These are phyloP conservation scores for Halichondria panicea DNA, from an alignment of 37 sponge, comb jelly and placozoan species.

Conservation along the genomic window DNA sequence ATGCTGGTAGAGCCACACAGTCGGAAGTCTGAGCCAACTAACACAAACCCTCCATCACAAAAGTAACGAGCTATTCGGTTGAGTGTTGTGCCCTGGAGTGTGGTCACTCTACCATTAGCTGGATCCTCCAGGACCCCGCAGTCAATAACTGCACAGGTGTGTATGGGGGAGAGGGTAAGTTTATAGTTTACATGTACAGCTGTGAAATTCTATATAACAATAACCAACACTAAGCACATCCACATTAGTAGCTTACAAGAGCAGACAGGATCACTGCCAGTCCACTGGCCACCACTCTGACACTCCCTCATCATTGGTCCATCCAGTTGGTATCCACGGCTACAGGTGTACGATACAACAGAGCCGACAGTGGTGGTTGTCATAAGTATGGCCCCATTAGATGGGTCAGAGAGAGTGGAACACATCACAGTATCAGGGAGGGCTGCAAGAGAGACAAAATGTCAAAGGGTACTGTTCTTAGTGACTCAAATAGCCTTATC, in stretches of 20 bases:
- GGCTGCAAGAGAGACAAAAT: no score
- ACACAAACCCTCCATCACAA: constrained; percentile 26
- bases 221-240: no score
- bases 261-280: not conserved
- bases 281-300: constrained; percentile 13
- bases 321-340: constrained; percentile 4
- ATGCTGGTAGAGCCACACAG: constrained; percentile 34
- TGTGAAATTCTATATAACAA: no score
- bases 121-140: not conserved
- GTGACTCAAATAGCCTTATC: no score
- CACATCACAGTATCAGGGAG: no score
- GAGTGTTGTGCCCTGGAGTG: not conserved
- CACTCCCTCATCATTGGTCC: no score
- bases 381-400: no score
- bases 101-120: not conserved
- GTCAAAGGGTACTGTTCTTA: no score
- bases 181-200: no score
- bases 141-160: no score
- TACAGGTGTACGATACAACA: not conserved
- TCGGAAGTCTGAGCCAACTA: constrained; percentile 27
- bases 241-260: constrained; percentile 19
- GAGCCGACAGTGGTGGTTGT: not conserved
- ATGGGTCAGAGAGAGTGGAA: no score
- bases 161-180: no score
- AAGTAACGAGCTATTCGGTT: constrained; percentile 34